Evolutionary conservation across 2,888 invertebrate genomes (phyloP).

Genomic region (Drepana falcataria): DNA sequence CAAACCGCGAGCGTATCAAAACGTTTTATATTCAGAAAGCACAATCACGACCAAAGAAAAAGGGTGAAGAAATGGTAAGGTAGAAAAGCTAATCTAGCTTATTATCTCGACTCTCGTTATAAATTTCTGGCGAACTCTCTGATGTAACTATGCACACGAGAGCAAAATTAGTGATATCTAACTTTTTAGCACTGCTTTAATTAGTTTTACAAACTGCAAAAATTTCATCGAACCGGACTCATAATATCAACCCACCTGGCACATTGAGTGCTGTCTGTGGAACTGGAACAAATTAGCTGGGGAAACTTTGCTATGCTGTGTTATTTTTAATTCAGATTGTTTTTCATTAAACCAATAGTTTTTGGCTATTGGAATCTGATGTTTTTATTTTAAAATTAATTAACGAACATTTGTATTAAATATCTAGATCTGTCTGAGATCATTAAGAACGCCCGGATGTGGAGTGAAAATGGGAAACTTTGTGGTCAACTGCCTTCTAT

Average conservation of each 20-base stretch:
- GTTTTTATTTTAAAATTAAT: not conserved
- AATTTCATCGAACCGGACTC: slow-evolving; percentile 15
- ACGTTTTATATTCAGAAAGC: slow-evolving; percentile 16
- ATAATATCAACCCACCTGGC: slow-evolving; percentile 6
- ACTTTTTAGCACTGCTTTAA: slow-evolving; percentile 10
- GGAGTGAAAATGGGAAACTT: too few relatives aligned
- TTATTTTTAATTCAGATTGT: not conserved
- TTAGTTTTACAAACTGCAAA: slow-evolving; percentile 11
- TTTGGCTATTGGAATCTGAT: not conserved
- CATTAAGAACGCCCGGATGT: too few relatives aligned
- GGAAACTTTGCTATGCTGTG: not conserved
- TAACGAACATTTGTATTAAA: too few relatives aligned
- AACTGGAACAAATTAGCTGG: slow-evolving; percentile 8
- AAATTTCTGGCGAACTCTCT: slow-evolving; percentile 24
- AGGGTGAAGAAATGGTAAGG: slow-evolving; percentile 14
- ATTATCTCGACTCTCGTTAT: slow-evolving; percentile 26
- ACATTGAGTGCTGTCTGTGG: slow-evolving; percentile 6
- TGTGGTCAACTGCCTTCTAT: too few relatives aligned
- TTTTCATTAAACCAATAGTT: not conserved
- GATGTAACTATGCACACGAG: slow-evolving; percentile 7
- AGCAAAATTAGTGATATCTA: slow-evolving; percentile 10
- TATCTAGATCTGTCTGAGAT: too few relatives aligned
- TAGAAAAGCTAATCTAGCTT: slow-evolving; percentile 21
- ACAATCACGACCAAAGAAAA: slow-evolving; percentile 10
- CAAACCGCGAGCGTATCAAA: slow-evolving; percentile 16